Evolutionary conservation across 2,797 vertebrate species (phyloP), one percentile per base, ranked within the genome.

Genomic region (Brotula barbata): DNA sequence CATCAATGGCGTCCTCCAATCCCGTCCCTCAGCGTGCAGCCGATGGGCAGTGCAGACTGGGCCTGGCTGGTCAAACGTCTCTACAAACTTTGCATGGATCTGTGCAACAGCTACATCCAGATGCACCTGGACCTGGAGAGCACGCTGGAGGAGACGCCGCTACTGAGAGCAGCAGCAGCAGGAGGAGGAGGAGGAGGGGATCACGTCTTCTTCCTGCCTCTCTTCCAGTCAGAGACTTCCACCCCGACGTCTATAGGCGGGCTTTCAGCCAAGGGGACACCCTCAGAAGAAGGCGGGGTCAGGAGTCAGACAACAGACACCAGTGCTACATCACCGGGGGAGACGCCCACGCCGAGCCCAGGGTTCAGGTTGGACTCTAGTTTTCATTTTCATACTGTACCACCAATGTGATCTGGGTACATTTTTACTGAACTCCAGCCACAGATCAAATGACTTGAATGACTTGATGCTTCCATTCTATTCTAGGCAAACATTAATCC

Each of bases 21-120:
- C 75, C 94, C 95, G 0, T 95, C 94, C 0, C 87, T 96, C 42
- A 95, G 96, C 0, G 92, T 93, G 7, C 95, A 95, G 78, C 96
- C 96, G 0, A 36, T 90, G 58, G 94, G 95, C 85, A 89, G 93
- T 2, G 91, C 93, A 0, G 97, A 99, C 86, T 98, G 97, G 96
- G 93, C 90, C 2, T 99, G 97, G 97, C 90, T 99, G 43, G 92
- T 98, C 69, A 94, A 93, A 71, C 84, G 96, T 6, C 93, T 99
- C 39, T 94, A 98, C 84, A 96, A 96, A 68, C 92, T 98, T 52
- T 95, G 94, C 81, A 91, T 95, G 93, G 97, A 99, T 33, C 91
- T 98, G 49, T 97, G 97, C 79, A 94, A 90, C 78, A 94, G 95
- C 89, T 99, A 98, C 81, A 95, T 97, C 83, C 97, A 98, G 85